A percentile compares a stretch with the other conserved stretches of the same genome.
These are phyloP conservation scores for Nemapogon koenigi DNA, from an alignment of 2,888 invertebrate species.

Conservation along the genomic window DNA sequence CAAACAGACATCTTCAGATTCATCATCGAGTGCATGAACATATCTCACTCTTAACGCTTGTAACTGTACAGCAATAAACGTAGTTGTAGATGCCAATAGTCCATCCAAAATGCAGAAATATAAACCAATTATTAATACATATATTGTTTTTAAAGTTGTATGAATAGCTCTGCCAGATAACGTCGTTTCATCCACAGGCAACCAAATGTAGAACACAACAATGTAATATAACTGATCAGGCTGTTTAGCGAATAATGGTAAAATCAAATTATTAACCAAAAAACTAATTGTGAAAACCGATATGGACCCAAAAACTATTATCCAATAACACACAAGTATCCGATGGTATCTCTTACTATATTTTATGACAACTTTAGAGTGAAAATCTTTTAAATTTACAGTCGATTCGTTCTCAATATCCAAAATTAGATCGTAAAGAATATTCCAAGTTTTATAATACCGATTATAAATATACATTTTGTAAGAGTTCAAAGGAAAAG, in stretches of 20 bases:
- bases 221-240: too few relatives aligned
- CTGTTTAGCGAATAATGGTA: too few relatives aligned
- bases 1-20: slow-evolving; percentile 19
- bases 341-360: slow-evolving; percentile 5
- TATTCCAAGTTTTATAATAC: slow-evolving; percentile 1
- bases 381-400: not conserved
- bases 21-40: slow-evolving; percentile 19
- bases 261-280: too few relatives aligned
- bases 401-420: slow-evolving; percentile 6
- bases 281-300: too few relatives aligned
- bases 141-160: slow-evolving; percentile 31
- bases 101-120: slow-evolving; percentile 40
- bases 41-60: slow-evolving; percentile 25
- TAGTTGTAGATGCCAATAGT: slow-evolving; percentile 34
- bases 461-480: slow-evolving; percentile 5
- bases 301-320: not conserved
- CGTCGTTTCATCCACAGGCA: slow-evolving; percentile 25
- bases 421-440: not conserved
- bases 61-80: slow-evolving; percentile 40
- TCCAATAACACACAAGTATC: not conserved
- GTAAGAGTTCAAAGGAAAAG: slow-evolving; percentile 3
- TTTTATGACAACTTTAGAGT: not conserved
- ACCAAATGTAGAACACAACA: slow-evolving; percentile 4
- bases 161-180: slow-evolving; percentile 36
- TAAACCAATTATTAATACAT: slow-evolving; percentile 30